Percentiles rank a stretch among this genome's conserved stretches.
Conservation (phyloP, 37 sponge, comb jelly and placozoan species). For the Haliclona indistincta region DNA sequence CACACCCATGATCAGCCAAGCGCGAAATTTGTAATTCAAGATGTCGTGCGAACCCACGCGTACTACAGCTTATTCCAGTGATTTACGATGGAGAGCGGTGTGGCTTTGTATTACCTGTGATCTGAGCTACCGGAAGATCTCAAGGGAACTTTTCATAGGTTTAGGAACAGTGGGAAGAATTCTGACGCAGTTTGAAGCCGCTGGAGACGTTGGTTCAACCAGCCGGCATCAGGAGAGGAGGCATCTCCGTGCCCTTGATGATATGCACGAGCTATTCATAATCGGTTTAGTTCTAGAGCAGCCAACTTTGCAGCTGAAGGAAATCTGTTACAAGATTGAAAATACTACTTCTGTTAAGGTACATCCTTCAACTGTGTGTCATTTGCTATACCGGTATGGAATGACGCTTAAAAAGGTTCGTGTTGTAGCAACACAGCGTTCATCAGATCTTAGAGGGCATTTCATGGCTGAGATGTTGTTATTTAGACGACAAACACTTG, state of each 20-base stretch:
- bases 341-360: neutral
- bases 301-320: neutral
- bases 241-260: neutral
- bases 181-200: no score
- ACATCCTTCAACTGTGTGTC: neutral
- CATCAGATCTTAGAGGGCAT: neutral
- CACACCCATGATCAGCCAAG: no score
- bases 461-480: neutral
- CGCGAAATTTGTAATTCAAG: no score
- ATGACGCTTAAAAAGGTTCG: neutral
- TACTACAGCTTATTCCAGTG: no score
- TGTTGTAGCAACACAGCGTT: neutral
- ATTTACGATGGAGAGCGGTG: no score
- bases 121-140: no score
- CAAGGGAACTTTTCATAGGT: no score
- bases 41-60: no score
- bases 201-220: no score
- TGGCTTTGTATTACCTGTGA: no score
- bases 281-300: neutral
- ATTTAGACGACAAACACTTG: neutral
- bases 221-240: neutral
- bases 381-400: neutral
- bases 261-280: neutral
- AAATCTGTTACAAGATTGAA: slow-evolving; percentile 1
- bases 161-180: no score